phyloP scores from a whole-genome alignment of 1,140 invertebrate species.

The Eriocheir sinensis region DNA sequence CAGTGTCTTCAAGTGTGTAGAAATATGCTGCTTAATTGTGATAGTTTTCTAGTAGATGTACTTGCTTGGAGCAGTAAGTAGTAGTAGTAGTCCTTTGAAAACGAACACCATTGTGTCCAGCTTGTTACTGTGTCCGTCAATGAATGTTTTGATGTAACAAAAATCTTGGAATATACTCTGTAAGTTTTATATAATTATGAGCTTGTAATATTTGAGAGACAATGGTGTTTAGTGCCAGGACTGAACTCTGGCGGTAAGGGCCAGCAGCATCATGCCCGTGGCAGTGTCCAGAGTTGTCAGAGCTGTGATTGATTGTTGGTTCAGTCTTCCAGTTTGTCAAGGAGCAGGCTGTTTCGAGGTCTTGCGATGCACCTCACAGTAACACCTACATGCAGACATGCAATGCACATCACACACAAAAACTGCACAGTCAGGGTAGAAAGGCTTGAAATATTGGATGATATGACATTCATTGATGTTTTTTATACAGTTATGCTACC shows the following conservation, averaged over 20 bases:
- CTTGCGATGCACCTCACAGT: slow-evolving; percentile 47
- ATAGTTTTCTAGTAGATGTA: slow-evolving; percentile 66
- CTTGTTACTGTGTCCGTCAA: slow-evolving; percentile 5
- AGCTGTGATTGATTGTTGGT: slow-evolving; percentile 70
- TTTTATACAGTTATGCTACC: no score
- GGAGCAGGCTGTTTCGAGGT: slow-evolving; percentile 42
- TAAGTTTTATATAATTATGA: slow-evolving; percentile 34
- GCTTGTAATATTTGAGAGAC: slow-evolving; percentile 45
- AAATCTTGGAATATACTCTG: slow-evolving; percentile 57
- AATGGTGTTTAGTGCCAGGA: slow-evolving; percentile 57
- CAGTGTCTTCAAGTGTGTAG: slow-evolving; percentile 65
- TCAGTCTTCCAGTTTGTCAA: slow-evolving; percentile 67
- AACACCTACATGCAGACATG: neutral
- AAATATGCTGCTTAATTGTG: slow-evolving; percentile 61
- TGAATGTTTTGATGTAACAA: slow-evolving; percentile 17
- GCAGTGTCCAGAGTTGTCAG: slow-evolving; percentile 44
- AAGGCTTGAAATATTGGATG: no score
- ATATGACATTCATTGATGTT: no score
- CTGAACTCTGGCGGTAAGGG: slow-evolving; percentile 28
- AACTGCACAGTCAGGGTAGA: no score
- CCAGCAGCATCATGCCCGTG: neutral
- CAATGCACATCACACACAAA: no score
- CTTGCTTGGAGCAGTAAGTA: slow-evolving; percentile 64
- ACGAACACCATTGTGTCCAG: slow-evolving; percentile 67
- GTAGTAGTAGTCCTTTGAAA: slow-evolving; percentile 47